Evolutionary conservation across 2,797 vertebrate genomes (phyloP), one percentile per base, ranked within the genome.

Genomic region (Champsocephalus gunnari): DNA sequence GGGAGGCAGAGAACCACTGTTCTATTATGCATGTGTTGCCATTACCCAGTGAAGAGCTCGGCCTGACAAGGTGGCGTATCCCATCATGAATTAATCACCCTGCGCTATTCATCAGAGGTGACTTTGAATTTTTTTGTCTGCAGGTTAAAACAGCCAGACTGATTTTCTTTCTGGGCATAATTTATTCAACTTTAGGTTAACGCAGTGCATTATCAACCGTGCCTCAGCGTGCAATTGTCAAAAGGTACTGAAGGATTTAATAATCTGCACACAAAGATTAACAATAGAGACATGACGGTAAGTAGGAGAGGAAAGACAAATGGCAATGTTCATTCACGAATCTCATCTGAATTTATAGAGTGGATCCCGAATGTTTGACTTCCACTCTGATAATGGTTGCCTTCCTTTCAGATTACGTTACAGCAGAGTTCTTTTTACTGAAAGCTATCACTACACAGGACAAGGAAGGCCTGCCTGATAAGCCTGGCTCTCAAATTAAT

Each of bases 61-160:
- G 75, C 79, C 84, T 89, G 87, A 90, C 82, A 87, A 88, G 81
- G 85, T 87, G 77, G 79, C 75, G 57, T 50, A 38, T 81, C 84
- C 86, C 85, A 77, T 87, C 88, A 89, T 85, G 84, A 91, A 92
- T 90, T 86, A 90, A 93, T 91, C 87, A 88, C 87, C 62, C n/a
- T 2, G 24, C 50, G 6, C 81, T 75, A 69, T 87, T 88, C 83
- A 89, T 91, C 91, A 87, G 87, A 79, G 83, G 87, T 89, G 86
- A 92, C 90, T 92, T 88, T 89, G 85, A 91, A 86, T 82, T 89
- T 84, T 28, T 89, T 77, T 54, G 21, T 75, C 45, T 13, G 56
- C 67, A 13, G 60, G 84, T 88, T 80, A 82, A 86, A 82, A 82
- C 75, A 68, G 59, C 28, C 66, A 56, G 63, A 71, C 53, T 64